Conservation (phyloP, 2,888 invertebrate genomes). For the Tenthredo livida region DNA sequence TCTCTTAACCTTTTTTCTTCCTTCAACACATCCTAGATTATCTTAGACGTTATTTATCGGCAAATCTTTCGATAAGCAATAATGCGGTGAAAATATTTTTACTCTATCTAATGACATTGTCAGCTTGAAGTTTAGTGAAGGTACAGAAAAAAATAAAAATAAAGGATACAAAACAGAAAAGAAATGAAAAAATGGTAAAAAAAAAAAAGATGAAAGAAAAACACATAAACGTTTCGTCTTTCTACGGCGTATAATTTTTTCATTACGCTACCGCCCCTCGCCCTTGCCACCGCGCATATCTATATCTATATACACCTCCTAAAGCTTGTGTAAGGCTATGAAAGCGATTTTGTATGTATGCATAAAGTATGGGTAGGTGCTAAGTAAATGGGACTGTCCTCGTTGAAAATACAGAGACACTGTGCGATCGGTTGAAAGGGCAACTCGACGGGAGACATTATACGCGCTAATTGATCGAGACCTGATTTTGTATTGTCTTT, state of each 20-base stretch:
- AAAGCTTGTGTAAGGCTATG: background rate
- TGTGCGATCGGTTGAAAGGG: conserved; percentile 10
- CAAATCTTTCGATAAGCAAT: conserved; percentile 11
- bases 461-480: conserved; percentile 44
- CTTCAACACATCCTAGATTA: background rate
- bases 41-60: background rate
- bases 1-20: background rate
- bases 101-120: background rate
- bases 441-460: conserved; percentile 10
- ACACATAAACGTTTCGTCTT: conserved; percentile 24
- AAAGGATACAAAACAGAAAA: background rate
- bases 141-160: background rate
- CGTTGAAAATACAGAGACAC: conserved; percentile 28
- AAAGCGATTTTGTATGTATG: background rate
- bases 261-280: background rate
- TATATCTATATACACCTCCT: background rate
- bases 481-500: conserved; percentile 1
- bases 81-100: background rate
- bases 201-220: background rate
- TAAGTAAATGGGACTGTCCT: conserved; percentile 8
- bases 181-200: too few relatives aligned
- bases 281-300: background rate
- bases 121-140: background rate
- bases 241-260: conserved; percentile 20
- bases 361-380: background rate